These are phyloP conservation scores for Pantherophis guttatus DNA, from an alignment of 2,113 vertebrate genomes.

Conservation along the genomic window DNA sequence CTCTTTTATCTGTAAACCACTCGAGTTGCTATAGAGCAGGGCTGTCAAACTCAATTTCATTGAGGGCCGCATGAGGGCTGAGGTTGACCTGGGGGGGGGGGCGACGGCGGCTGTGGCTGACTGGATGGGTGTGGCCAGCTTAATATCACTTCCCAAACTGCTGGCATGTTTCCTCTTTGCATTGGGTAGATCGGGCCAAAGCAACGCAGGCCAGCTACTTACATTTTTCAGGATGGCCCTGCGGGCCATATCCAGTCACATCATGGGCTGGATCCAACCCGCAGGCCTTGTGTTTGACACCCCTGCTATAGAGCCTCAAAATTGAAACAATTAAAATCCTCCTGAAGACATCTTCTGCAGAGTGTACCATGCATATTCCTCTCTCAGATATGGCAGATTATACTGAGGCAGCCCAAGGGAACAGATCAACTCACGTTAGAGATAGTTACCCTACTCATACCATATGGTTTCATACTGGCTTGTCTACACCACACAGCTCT, in stretches of 20 bases:
- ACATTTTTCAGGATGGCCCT: too few relatives aligned
- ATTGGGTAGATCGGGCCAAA: too few relatives aligned
- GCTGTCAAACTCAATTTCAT: too few relatives aligned
- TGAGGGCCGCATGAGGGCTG: too few relatives aligned
- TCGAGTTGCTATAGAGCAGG: not conserved
- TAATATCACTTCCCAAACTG: too few relatives aligned
- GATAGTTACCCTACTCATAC: not conserved
- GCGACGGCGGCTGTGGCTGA: rapidly evolving
- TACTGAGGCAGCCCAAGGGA: not conserved
- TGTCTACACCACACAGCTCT: not conserved
- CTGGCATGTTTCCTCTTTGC: too few relatives aligned
- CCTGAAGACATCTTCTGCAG: not conserved
- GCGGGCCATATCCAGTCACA: too few relatives aligned
- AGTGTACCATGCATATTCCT: not conserved
- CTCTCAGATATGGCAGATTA: not conserved
- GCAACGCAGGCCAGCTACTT: too few relatives aligned
- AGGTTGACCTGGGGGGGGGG: too few relatives aligned
- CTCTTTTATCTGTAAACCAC: not conserved
- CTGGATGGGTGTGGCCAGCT: too few relatives aligned
- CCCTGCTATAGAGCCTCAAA: not conserved
- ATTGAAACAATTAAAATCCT: not conserved
- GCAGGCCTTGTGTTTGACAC: too few relatives aligned
- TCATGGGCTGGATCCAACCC: too few relatives aligned
- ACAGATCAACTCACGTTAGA: not conserved
- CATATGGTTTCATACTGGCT: not conserved